phyloP scores from a whole-genome alignment of 1,140 invertebrate genomes.

The Panonychus citri region DNA sequence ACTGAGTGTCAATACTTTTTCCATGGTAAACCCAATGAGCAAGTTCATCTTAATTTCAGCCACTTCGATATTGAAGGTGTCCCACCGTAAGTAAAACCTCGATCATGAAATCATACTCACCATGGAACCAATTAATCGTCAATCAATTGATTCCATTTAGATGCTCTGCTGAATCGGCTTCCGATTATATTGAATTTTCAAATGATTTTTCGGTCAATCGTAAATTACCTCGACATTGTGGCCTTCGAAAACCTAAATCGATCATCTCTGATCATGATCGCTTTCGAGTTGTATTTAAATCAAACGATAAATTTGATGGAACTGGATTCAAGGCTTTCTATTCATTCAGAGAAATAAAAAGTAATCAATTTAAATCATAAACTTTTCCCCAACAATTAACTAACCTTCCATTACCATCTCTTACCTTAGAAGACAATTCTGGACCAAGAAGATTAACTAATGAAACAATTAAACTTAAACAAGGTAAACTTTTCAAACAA shows the following conservation, averaged over 20 bases:
- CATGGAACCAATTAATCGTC: not conserved
- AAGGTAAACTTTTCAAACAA: too few species aligned
- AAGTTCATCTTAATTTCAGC: constrained; percentile 55
- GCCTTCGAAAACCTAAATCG: not conserved
- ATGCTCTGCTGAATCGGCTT: not conserved
- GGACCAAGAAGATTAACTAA: too few species aligned
- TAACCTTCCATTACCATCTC: too few species aligned
- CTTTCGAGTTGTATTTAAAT: constrained; percentile 73
- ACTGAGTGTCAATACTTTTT: constrained; percentile 89
- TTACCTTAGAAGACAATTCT: too few species aligned
- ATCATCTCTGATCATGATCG: constrained; percentile 34
- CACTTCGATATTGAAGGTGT: constrained; percentile 81
- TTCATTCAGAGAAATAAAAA: constrained; percentile 30
- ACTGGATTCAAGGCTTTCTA: constrained; percentile 74
- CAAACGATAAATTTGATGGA: constrained; percentile 66
- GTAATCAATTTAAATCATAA: not conserved
- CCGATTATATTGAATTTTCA: not conserved
- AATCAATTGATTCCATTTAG: not conserved
- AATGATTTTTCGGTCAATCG: not conserved
- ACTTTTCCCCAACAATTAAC: not conserved
- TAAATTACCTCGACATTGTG: not conserved
- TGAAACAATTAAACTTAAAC: too few species aligned
- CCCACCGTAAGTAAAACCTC: constrained; percentile 34
- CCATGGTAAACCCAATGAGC: constrained; percentile 50
- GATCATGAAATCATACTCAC: not conserved